Base-by-base conservation (phyloP, 1,140 invertebrate species). In the Aphaenogaster ashmeadi region DNA sequence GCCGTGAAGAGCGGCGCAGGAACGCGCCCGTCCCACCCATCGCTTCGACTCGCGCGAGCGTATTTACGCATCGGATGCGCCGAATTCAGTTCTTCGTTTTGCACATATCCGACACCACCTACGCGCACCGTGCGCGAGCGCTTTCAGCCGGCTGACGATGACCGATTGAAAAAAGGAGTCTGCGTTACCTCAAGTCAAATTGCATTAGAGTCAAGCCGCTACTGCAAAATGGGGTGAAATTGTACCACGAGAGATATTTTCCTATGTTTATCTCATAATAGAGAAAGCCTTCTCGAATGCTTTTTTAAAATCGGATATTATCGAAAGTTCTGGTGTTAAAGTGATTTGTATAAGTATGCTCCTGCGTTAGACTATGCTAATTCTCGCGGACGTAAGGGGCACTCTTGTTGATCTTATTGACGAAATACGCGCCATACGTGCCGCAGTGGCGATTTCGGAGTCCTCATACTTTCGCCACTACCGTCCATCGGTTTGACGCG, bases 11-110 rank as follows among this genome's bases (percentile, higher is more conserved):
- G 38, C 52, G n/a, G 66, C 78, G 62, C 47, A 80, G 78, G 47
- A 50, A 74, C 54, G 44, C 41, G 80, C 80, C 54, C 33, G 69
- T 60, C 71, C 80, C 80, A 84, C 80, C 80, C 69, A 84, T 54
- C 80, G 69, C 69, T 74, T 84, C 64, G 78, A 69, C 50, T 81
- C 80, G 80, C 80, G 80, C 80, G 80, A 60, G 41, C 69, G 69
- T 84, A 84, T 84, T 84, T 84, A 84, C 80, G 80, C 80, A 60
- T 84, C 80, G 38, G 80, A 84, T 50, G 64, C 38, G 79, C 64
- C 79, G 50, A 81, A 81, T 81, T 71, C 36, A 33, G 38, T 56
- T 81, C 36, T 81, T 69, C 52, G 50, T 81, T 81, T 81, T 69
- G 78, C 64, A 52, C 8, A 38, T 56, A 7, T 52, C 38, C n/a